Base-by-base conservation (phyloP, 2,888 invertebrate genomes). In the Listrodromus nycthemerus region DNA sequence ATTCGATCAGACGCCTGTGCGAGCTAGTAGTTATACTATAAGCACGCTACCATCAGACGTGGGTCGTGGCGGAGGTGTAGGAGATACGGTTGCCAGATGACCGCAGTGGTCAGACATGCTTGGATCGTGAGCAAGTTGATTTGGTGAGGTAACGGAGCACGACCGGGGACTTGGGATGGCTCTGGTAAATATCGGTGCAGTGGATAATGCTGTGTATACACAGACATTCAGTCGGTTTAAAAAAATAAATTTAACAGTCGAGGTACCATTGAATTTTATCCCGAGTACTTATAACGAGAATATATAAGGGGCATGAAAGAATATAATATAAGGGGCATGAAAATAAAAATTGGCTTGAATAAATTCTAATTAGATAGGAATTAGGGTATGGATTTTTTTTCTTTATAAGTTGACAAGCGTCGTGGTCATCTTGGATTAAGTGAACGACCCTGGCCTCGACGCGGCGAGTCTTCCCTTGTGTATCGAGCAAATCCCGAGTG, bases 1-100 rank as follows among this genome's bases (percentile, higher is more conserved):
- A 82, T 82, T 77, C 66, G 37, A 82, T 73, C 61, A 37, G 67
- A 69, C 77, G 75, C 24, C 37, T 52, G 75, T 52, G 10, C 21
- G 24, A n/a, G 24, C 27, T 13, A 65, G 66, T 58, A 67, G 65
- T 50, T 52, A 52, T 7, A 21, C 33, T 37, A 7, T 21, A 4
- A 37, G 24, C 8, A 50, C 37, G 65, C 45, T 52, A 21, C 48
- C 21, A 48, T 63, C 75, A 65, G 63, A 69, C 67, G 50, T 30
- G 33, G 65, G 27, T 66, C 45, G 8, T 41, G 58, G 41, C 21
- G 33, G 55, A 27, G 33, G 19, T 50, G 21, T 19, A 16, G 58
- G 37, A 76, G 63, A 82, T 71, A 71, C 70, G 66, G 45, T 63
- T 52, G 74, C 63, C 16, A 61, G 48, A 16, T 52, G 61, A 74